phyloP scores from a whole-genome alignment of 1,140 invertebrate genomes.

The Calliphora vicina region DNA sequence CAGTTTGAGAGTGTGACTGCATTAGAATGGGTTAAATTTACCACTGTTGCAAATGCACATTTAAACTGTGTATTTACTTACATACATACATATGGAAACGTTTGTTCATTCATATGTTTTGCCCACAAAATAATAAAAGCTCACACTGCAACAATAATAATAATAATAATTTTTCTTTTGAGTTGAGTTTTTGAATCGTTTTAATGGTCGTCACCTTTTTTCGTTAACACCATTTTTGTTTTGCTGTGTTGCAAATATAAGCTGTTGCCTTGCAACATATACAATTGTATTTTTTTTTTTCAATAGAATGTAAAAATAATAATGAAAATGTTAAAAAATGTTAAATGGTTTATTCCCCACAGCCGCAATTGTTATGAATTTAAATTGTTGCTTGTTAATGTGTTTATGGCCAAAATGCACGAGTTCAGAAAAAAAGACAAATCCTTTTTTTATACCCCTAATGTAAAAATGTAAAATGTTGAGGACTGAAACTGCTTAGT shows the following conservation, averaged over 20 bases:
- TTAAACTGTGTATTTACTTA: background rate
- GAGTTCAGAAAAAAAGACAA: background rate
- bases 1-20: background rate
- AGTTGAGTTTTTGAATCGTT: conserved; percentile 59
- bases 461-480: background rate
- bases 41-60: background rate
- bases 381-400: background rate
- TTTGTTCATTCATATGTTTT: background rate
- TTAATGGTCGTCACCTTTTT: conserved; percentile 57
- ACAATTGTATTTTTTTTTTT: background rate
- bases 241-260: background rate
- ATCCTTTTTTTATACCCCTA: background rate
- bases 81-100: background rate
- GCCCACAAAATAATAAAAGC: background rate
- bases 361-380: background rate
- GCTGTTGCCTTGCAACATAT: too few species aligned
- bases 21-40: background rate
- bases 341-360: background rate
- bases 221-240: conserved; percentile 18
- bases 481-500: background rate
- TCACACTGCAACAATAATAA: background rate
- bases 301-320: background rate
- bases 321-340: background rate
- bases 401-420: background rate
- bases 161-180: conserved; percentile 44